Evolutionary conservation across 2,113 vertebrate genomes (phyloP).

Genomic region (Acanthisitta chloris): DNA sequence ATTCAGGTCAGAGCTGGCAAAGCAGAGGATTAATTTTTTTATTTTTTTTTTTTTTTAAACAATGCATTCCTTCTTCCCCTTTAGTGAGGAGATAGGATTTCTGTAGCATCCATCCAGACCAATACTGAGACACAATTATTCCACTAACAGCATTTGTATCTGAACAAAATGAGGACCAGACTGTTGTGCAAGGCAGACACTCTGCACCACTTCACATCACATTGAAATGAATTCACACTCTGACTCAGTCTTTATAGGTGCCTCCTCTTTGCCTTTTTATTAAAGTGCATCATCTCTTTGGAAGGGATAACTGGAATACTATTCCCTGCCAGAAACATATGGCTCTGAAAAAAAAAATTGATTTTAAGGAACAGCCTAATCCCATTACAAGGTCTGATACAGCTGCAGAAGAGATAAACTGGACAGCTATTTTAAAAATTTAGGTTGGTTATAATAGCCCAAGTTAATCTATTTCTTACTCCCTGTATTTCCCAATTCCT

Average conservation of each 20-base stretch:
- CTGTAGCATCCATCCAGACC: background rate
- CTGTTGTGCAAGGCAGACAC: background rate
- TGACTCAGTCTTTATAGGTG: background rate
- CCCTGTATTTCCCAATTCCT: slow-evolving; percentile 54
- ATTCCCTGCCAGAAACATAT: background rate
- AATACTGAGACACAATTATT: background rate
- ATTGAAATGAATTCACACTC: background rate
- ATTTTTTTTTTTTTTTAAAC: background rate
- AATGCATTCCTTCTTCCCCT: background rate
- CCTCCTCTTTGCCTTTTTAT: background rate
- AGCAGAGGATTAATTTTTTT: background rate
- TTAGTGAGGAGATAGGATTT: background rate
- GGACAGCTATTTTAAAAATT: slow-evolving; percentile 47
- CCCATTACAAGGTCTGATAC: slow-evolving; percentile 63
- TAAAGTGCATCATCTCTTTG: background rate
- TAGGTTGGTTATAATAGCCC: slow-evolving; percentile 58
- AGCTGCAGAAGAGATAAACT: slow-evolving; percentile 66
- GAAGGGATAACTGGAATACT: background rate
- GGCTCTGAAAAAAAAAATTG: background rate
- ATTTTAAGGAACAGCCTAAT: slow-evolving; percentile 43
- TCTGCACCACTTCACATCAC: background rate
- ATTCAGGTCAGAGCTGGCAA: background rate
- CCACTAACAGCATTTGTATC: background rate
- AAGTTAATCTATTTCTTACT: slow-evolving; percentile 62
- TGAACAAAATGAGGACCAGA: background rate